Conservation (phyloP, 2,888 invertebrate genomes). For the Eudemis profundana region DNA sequence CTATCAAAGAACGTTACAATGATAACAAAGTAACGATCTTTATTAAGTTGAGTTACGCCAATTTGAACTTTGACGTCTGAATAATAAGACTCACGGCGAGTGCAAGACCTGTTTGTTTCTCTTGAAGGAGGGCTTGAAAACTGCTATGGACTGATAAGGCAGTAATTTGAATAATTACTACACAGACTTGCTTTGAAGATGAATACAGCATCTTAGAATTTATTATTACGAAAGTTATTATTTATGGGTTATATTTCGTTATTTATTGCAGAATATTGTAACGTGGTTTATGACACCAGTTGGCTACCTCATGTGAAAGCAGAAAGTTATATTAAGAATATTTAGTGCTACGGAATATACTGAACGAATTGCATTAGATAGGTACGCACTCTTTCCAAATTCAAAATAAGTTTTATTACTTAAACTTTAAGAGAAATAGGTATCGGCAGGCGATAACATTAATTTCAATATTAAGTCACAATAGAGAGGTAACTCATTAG, state of each 20-base stretch:
- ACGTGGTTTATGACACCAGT: constrained; percentile 33
- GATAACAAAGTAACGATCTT: constrained; percentile 32
- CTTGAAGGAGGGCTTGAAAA: constrained; percentile 65
- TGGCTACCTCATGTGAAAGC: constrained; percentile 9
- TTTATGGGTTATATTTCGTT: constrained; percentile 46
- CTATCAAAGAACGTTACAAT: constrained; percentile 36
- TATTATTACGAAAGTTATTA: constrained; percentile 50
- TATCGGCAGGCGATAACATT: too few species aligned
- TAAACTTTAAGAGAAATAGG: too few species aligned
- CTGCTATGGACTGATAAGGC: constrained; percentile 76
- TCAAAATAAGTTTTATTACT: too few species aligned
- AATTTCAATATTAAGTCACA: too few species aligned
- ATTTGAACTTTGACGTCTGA: constrained; percentile 45
- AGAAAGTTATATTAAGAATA: constrained; percentile 10
- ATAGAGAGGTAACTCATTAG: too few species aligned
- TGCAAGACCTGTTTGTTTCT: constrained; percentile 44
- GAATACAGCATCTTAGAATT: constrained; percentile 67
- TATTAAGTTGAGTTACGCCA: constrained; percentile 30
- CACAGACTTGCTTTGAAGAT: constrained; percentile 72
- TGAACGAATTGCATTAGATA: too few species aligned
- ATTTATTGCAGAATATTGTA: constrained; percentile 50
- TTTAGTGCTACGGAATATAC: background rate
- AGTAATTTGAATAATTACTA: constrained; percentile 80
- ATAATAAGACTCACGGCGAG: constrained; percentile 49
- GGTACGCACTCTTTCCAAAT: too few species aligned